Base-by-base conservation (phyloP, 2,797 vertebrate genomes). In the Siniperca scherzeri region DNA sequence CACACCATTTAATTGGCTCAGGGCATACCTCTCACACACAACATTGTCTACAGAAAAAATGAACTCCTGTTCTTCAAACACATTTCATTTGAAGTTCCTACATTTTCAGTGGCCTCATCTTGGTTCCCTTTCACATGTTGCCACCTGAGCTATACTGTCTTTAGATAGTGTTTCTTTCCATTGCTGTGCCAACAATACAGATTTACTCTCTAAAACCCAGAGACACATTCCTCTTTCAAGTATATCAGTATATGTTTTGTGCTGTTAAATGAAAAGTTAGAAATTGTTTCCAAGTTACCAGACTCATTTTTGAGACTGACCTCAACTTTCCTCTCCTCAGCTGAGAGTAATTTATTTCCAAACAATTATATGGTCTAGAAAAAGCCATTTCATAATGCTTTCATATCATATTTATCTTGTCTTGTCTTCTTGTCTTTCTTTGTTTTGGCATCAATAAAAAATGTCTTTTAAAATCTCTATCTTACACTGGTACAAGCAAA, bases 1-100 rank as follows among this genome's bases (percentile, higher is more conserved):
- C 59, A 56, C 55, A 61, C 16, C 72, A 74, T 85, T 79, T 88
- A 87, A 87, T 88, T 91, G 78, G 78, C 81, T 86, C 10, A 36
- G 53, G 62, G 77, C 83, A 52, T 56, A 66, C 33, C 77, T 81
- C 70, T 83, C 30, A 69, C 50, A 78, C 70, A 74, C 52, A 84
- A 21, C 73, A 74, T 36, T 65, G 68, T 65, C 61, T 36, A 42
- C 70, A 50, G 16, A 19, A n/a, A 52, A 59, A 56, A 59, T 11
- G 72, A 4, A 17, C 11, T 3, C 2, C 5, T 27, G 38, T 59
- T 71, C 62, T 72, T 71, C 56, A 80, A 57, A 68, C 19, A 36
- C 46, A 60, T 65, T 7, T 60, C 16, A 71, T 80, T 42, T 66
- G 3, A 76, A 53, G 50, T 56, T 82, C 4, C 7, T 13, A 13